Evolutionary conservation across 2,113 vertebrate genomes (phyloP).

Genomic region (Notothenia rossii): DNA sequence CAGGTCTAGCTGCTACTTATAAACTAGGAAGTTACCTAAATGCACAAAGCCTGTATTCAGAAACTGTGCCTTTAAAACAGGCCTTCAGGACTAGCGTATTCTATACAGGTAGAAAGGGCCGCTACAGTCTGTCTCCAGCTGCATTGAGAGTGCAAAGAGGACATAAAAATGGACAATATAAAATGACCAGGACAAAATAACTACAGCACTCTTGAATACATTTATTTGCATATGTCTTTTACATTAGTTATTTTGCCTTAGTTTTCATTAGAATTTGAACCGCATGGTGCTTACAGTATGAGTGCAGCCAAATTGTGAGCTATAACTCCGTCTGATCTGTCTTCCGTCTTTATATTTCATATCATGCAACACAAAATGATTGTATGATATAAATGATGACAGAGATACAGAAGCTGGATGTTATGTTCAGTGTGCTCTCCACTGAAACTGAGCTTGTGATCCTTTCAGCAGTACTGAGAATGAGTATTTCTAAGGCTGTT

Average conservation of each 20-base stretch:
- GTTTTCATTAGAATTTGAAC: neutral
- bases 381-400: neutral
- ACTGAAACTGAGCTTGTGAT: slow-evolving; percentile 15
- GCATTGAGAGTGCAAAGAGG: too few species aligned
- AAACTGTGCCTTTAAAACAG: too few species aligned
- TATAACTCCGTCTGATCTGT: neutral
- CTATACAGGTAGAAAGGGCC: too few species aligned
- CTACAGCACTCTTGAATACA: neutral
- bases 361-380: slow-evolving; percentile 6
- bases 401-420: slow-evolving; percentile 3
- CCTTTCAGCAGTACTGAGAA: slow-evolving; percentile 4
- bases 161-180: neutral
- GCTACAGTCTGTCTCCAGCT: too few species aligned
- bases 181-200: neutral
- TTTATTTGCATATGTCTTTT: neutral
- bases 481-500: slow-evolving; percentile 4
- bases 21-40: too few species aligned
- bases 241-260: neutral
- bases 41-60: too few species aligned
- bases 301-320: neutral
- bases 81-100: too few species aligned
- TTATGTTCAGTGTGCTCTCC: slow-evolving; percentile 15
- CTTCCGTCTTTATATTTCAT: slow-evolving; percentile 7
- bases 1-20: too few species aligned
- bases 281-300: neutral